Conservation (phyloP, 1,140 invertebrate genomes). For the Saccostrea cuccullata region DNA sequence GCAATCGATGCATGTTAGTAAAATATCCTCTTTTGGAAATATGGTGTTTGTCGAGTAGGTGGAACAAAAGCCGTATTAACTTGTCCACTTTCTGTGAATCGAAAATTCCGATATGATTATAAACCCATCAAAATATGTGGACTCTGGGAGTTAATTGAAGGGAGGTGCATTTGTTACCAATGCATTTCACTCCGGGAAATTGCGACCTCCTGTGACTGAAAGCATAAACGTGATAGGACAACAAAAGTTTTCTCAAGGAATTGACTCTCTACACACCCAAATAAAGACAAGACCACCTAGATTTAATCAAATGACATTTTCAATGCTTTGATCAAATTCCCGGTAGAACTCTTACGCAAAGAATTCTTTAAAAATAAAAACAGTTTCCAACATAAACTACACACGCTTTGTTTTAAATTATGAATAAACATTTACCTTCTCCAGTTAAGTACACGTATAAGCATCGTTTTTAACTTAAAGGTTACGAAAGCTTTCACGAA, state of each 20-base stretch:
- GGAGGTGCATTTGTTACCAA: slow-evolving; percentile 9
- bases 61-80: not conserved
- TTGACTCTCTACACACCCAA: not conserved
- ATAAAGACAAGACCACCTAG: slow-evolving; percentile 9
- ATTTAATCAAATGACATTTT: slow-evolving; percentile 5
- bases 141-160: not conserved
- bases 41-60: not conserved
- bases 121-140: not conserved
- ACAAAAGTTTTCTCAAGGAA: not conserved
- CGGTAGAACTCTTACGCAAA: not conserved
- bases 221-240: slow-evolving; percentile 6
- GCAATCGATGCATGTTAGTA: not conserved
- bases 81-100: not conserved
- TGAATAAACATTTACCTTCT: no score
- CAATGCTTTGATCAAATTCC: slow-evolving; percentile 10
- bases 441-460: no score
- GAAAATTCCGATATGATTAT: not conserved
- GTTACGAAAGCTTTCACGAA: no score
- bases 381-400: no score
- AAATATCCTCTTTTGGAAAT: slow-evolving; percentile 5
- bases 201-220: not conserved
- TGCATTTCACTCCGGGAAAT: slow-evolving; percentile 4
- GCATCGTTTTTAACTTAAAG: no score
- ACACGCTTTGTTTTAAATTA: no score
- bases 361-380: no score